Percentiles rank a stretch among this genome's conserved stretches.
These are phyloP conservation scores for Hydrozoanthus gracilis DNA, from an alignment of 92 coral and sea anemone genomes.

Conservation along the genomic window DNA sequence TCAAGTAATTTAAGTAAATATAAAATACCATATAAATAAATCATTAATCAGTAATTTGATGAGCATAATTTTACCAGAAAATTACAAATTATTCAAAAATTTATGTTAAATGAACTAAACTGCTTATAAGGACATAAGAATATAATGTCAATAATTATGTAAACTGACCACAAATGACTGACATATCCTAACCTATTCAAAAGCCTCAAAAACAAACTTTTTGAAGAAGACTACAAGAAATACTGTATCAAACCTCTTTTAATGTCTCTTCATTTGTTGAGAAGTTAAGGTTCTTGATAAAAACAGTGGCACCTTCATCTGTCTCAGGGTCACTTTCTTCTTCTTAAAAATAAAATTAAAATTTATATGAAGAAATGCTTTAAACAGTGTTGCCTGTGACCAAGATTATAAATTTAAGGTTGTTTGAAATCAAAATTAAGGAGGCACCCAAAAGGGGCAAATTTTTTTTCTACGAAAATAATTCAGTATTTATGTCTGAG, in stretches of 20 bases:
- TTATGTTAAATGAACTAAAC: too few relatives aligned
- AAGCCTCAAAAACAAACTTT: too few relatives aligned
- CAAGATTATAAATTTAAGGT: not conserved
- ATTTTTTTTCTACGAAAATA: not conserved
- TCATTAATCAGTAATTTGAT: too few relatives aligned
- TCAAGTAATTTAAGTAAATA: too few relatives aligned
- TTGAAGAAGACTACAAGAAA: not conserved
- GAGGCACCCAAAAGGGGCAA: not conserved
- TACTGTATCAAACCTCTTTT: constrained; percentile 71
- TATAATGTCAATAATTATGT: too few relatives aligned
- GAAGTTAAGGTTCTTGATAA: constrained; percentile 94
- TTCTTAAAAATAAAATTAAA: constrained; percentile 12
- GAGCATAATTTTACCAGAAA: too few relatives aligned
- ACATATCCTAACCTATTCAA: too few relatives aligned
- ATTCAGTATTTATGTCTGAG: not conserved
- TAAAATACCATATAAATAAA: too few relatives aligned
- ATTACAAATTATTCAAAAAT: too few relatives aligned
- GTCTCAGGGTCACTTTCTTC: constrained; percentile 71
- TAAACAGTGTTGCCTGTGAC: not conserved
- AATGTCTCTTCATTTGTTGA: constrained; percentile 81
- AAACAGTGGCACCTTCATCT: constrained; percentile 78
- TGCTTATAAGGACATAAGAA: too few relatives aligned
- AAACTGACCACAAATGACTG: too few relatives aligned
- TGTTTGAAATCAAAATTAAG: not conserved
- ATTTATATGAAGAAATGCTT: not conserved